These are phyloP conservation scores for Xestia xanthographa DNA, from an alignment of 2,888 invertebrate genomes.

Conservation along the genomic window DNA sequence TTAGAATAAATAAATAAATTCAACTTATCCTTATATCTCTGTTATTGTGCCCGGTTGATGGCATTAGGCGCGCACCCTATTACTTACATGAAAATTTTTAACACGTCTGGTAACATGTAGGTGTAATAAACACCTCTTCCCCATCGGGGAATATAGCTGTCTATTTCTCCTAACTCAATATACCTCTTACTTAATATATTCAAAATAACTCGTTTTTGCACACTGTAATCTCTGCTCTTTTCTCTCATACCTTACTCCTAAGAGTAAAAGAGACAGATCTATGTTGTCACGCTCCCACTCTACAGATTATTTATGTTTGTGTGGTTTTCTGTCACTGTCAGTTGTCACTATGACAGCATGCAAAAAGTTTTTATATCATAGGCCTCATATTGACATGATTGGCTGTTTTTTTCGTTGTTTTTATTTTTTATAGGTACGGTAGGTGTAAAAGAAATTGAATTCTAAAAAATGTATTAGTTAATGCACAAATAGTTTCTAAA, in stretches of 20 bases:
- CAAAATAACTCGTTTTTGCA: background rate
- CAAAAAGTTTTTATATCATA: slow-evolving; percentile 33
- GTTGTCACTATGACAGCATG: slow-evolving; percentile 56
- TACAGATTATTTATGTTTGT: slow-evolving; percentile 55
- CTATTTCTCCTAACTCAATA: background rate
- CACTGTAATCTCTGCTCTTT: background rate
- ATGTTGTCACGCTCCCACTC: slow-evolving; percentile 43
- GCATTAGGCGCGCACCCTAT: background rate
- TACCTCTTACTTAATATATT: background rate
- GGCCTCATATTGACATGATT: slow-evolving; percentile 51
- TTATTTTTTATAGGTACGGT: background rate
- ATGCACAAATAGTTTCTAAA: background rate
- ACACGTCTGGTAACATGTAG: background rate
- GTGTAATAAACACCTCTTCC: too few species aligned
- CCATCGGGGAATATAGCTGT: too few species aligned
- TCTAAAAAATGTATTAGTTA: background rate
- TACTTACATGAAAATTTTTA: background rate
- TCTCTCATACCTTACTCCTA: background rate
- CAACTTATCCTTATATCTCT: background rate
- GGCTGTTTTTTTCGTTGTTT: slow-evolving; percentile 32
- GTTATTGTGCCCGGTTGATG: background rate
- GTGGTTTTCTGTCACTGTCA: slow-evolving; percentile 53
- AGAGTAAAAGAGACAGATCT: slow-evolving; percentile 29
- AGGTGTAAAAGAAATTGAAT: background rate
- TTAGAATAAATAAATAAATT: background rate